phyloP scores from a whole-genome alignment of 2,888 invertebrate species.

The Glyphotaelius pellucidus region DNA sequence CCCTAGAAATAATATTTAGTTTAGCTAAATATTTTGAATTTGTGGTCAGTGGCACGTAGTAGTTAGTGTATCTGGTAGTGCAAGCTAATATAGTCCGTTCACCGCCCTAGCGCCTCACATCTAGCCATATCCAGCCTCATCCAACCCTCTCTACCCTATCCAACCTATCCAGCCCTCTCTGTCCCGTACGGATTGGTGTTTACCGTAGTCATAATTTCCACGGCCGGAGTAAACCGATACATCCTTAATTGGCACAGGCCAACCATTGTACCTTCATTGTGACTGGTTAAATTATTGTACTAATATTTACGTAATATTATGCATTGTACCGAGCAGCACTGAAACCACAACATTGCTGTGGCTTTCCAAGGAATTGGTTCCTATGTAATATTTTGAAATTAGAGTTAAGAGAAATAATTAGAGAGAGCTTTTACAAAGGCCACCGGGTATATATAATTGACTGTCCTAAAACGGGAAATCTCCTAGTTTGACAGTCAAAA shows the following conservation, averaged over 20 bases:
- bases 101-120: background rate
- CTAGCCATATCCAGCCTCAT: background rate
- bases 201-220: conserved; percentile 17
- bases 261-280: background rate
- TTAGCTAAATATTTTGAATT: background rate
- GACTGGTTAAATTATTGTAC: background rate
- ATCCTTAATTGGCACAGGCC: background rate
- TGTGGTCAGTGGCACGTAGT: background rate
- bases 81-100: background rate
- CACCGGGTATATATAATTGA: too few species aligned
- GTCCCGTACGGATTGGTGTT: background rate
- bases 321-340: background rate
- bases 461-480: too few species aligned
- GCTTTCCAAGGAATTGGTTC: background rate
- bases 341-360: background rate
- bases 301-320: background rate
- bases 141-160: background rate
- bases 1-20: background rate
- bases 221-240: background rate
- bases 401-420: too few species aligned
- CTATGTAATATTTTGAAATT: background rate
- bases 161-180: background rate
- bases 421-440: too few species aligned
- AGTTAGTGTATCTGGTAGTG: background rate
- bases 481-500: too few species aligned